Percentiles rank a stretch among this genome's conserved stretches.
These are phyloP conservation scores for Andrena haemorrhoa DNA, from an alignment of 2,888 invertebrate genomes.

Conservation along the genomic window DNA sequence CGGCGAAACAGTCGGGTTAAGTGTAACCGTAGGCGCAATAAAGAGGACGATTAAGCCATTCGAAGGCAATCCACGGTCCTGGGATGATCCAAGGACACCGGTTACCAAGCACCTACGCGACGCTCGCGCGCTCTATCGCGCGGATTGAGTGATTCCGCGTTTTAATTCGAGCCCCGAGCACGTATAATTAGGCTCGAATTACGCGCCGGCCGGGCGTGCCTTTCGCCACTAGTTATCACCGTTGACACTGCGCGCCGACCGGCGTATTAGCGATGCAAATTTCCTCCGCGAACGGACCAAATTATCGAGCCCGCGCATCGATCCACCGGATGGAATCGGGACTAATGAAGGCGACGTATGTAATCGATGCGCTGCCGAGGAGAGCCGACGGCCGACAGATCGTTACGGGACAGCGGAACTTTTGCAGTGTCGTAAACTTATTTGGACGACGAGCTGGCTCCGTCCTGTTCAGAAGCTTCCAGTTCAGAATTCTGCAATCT, in stretches of 20 bases:
- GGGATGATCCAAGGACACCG: background rate
- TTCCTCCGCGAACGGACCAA: constrained; percentile 16
- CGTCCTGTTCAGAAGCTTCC: background rate
- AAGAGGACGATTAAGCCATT: constrained; percentile 29
- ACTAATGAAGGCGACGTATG: constrained; percentile 35
- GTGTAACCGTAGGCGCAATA: constrained; percentile 23
- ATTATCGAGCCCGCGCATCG: constrained; percentile 18
- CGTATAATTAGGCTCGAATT: constrained; percentile 51
- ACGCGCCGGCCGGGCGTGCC: constrained; percentile 10
- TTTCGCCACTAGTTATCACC: constrained; percentile 14
- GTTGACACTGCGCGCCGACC: constrained; percentile 22
- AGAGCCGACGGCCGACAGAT: background rate
- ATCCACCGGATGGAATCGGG: constrained; percentile 10
- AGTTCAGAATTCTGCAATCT: background rate
- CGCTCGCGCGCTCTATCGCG: background rate
- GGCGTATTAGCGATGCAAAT: constrained; percentile 47
- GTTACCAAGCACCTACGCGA: background rate
- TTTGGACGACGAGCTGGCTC: too few relatives aligned
- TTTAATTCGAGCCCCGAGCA: constrained; percentile 6
- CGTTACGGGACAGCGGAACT: constrained; percentile 1
- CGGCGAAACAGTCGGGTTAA: background rate
- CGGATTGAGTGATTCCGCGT: constrained; percentile 36
- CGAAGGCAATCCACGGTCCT: constrained; percentile 1
- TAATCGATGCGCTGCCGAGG: background rate
- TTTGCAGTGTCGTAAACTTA: background rate